Evolutionary conservation across 1,140 invertebrate genomes (phyloP), one percentile per base, ranked within the genome.

Genomic region (Laodelphax striatellus): DNA sequence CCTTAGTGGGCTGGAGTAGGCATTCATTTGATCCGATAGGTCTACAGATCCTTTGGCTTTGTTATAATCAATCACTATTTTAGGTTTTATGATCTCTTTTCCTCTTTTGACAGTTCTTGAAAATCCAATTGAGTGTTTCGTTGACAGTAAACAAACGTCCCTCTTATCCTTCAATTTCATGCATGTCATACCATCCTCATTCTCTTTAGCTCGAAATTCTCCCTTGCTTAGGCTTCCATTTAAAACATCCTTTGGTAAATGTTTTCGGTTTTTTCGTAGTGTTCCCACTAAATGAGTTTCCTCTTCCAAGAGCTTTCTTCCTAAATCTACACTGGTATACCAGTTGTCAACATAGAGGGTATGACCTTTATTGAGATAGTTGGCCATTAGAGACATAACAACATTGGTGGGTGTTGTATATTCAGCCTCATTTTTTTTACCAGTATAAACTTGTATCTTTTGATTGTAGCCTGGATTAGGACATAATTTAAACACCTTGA

Each of bases 11-110:
- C 66, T 58, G 31, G 66, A 69, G 58, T 74, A 73, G 24, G 68
- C 63, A 17, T 60, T 65, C 68, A 73, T 70, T 62, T 73, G 70
- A 62, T 73, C 70, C n/a, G 66, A 68, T 52, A 71, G 50, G 64
- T 74, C 71, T 46, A 74, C 69, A 11, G 65, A 66, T 22, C 63
- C 60, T 69, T 73, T 73, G 19, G 66, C 64, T 60, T 65, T 66
- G 62, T 74, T 74, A 58, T 73, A 73, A 53, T 71, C 70, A 5
- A 72, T 44, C 52, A 72, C 63, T 13, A 71, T 46, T 46, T 46
- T 46, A n/a, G 43, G 43, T 46, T 46, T 46, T 31, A 31, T 31
- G 28, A 31, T 31, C 68, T 66, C 67, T 62, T 58, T 69, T 31
- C 43, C 68, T 62, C 71, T 72, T 43, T n/a, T 42, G 46, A 34